Base-by-base conservation (phyloP, 2,113 vertebrate species). In the Carettochelys insculpta region DNA sequence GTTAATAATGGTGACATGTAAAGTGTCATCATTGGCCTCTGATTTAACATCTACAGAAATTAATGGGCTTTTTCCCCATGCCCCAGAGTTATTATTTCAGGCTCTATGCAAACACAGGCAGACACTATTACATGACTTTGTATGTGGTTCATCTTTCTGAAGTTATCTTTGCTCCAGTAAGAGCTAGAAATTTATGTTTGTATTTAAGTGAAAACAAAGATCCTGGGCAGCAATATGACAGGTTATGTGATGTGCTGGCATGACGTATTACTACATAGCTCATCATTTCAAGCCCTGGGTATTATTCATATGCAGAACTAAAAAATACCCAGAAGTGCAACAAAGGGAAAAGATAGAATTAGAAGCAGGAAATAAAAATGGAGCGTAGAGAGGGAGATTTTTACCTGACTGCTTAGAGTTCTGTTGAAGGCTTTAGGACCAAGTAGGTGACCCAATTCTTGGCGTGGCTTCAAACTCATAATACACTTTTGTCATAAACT, bases 311-410 rank as follows among this genome's bases (percentile, higher is more conserved):
- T 27, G 85, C 20, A 56, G 76, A 38, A 20, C 50, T 91, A 87
- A 47, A 77, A 92, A 85, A 20, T n/a, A n/a, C 31, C 86, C 92
- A 91, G 90, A 82, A 27, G 78, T 41, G 73, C 73, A 88, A 82
- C 20, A 10, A 38, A 82, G 29, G 11, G 79, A 80, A 85, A 91
- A 85, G n/a, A 41, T 3, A 47, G 41, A 83, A 25, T 0, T 75
- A 68, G 47, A 90, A 95, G 80, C 6, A 68, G 53, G 24, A 88
- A 81, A 88, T 5, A 73, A 4, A 3, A 29, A 86, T 24, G 22
- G 83, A 92, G 73, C 43, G 80, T 11, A 52, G 48, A 92, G 82
- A 88, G 34, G 16, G 58, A n/a, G 58, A 65, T 65, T 65, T 65
- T 65, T 65, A 65, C 6, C 17, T 3, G 77, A 29, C 87, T 41